phyloP scores from a whole-genome alignment of 1,140 invertebrate species.

The Galendromus occidentalis region DNA sequence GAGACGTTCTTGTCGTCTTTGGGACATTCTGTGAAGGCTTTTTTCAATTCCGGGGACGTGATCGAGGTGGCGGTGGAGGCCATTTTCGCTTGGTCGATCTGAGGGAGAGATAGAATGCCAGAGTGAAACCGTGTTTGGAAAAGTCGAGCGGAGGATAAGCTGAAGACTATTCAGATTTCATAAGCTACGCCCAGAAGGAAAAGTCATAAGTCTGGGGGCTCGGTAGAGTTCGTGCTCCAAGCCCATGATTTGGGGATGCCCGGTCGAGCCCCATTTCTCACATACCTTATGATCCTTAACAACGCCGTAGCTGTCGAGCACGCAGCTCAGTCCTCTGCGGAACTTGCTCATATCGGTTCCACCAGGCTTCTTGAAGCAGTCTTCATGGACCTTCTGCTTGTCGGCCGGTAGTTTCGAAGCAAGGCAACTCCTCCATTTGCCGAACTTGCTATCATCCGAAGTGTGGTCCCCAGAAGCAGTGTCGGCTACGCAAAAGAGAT shows the following conservation, averaged over 20 bases:
- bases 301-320: background rate
- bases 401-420: background rate
- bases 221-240: too few species aligned
- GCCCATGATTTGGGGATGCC: too few species aligned
- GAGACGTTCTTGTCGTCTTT: slow-evolving; percentile 1
- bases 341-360: slow-evolving; percentile 7
- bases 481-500: background rate
- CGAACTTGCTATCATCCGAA: background rate
- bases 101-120: background rate
- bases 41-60: background rate
- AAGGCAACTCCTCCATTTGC: background rate
- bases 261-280: too few species aligned
- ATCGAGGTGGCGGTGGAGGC: background rate
- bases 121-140: too few species aligned
- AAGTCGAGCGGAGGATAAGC: too few species aligned
- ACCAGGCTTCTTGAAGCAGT: background rate
- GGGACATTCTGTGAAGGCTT: background rate
- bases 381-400: background rate
- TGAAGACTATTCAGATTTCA: too few species aligned
- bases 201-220: too few species aligned
- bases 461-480: slow-evolving; percentile 2
- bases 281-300: background rate
- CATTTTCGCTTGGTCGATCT: background rate
- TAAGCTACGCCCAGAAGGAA: too few species aligned
- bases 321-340: background rate